phyloP scores from a whole-genome alignment of 2,113 vertebrate genomes.

The Pyxicephalus adspersus region DNA sequence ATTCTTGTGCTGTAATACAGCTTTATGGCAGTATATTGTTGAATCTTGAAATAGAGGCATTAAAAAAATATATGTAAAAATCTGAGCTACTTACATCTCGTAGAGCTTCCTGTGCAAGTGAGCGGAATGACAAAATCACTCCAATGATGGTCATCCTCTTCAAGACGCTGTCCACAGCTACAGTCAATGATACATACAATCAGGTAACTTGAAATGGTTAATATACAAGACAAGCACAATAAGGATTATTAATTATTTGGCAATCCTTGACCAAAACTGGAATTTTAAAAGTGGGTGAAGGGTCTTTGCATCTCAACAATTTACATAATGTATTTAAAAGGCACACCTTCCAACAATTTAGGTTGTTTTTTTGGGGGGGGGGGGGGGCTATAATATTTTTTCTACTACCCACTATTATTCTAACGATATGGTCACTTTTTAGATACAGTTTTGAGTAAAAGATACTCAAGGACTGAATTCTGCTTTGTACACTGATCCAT shows the following conservation, averaged over 20 bases:
- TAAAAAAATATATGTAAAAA: neutral
- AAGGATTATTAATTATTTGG: too few relatives aligned
- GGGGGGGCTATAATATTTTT: too few relatives aligned
- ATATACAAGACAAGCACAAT: neutral
- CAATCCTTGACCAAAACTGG: too few relatives aligned
- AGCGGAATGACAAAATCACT: conserved; percentile 96
- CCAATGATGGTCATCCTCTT: conserved; percentile 99
- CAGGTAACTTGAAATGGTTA: neutral
- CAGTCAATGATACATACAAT: conserved; percentile 17
- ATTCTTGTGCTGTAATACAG: too few relatives aligned
- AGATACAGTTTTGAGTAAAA: too few relatives aligned
- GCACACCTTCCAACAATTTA: too few relatives aligned
- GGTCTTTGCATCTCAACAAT: too few relatives aligned
- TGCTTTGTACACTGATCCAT: neutral
- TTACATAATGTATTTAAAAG: too few relatives aligned
- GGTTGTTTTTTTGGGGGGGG: too few relatives aligned
- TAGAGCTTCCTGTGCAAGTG: conserved; percentile 93
- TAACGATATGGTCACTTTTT: neutral
- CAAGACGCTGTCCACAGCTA: conserved; percentile 97
- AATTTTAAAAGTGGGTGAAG: too few relatives aligned
- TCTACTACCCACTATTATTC: neutral
- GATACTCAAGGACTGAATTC: neutral
- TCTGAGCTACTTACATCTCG: conserved; percentile 84
- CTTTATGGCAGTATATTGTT: too few relatives aligned
- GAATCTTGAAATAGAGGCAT: too few relatives aligned